Evolutionary conservation across 2,888 invertebrate species (phyloP).

Genomic region (Galeopsomyia nigrocyanea): DNA sequence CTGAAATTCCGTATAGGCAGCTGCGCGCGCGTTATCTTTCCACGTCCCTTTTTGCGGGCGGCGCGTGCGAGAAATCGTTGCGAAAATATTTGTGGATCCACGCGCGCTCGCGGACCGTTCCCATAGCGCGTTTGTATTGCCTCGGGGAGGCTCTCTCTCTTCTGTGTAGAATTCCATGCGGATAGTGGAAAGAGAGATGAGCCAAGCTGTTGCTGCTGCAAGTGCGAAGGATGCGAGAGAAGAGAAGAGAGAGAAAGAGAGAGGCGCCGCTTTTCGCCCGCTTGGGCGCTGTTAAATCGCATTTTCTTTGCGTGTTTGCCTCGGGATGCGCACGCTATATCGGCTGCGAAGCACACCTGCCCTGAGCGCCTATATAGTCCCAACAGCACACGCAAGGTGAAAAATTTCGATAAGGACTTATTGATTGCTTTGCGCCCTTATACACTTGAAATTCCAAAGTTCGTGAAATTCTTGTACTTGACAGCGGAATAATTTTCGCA

Average conservation of each 20-base stretch:
- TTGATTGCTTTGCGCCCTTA: too few relatives aligned
- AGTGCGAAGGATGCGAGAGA: too few relatives aligned
- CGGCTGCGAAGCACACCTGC: conserved; percentile 10
- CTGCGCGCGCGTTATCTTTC: conserved; percentile 44
- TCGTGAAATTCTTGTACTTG: too few relatives aligned
- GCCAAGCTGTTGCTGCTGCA: too few relatives aligned
- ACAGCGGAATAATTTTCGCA: too few relatives aligned
- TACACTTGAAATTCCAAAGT: too few relatives aligned
- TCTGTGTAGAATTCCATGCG: background rate
- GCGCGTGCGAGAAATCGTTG: conserved; percentile 41
- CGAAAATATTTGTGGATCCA: conserved; percentile 53
- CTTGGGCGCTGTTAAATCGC: conserved; percentile 26
- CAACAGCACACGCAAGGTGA: too few relatives aligned
- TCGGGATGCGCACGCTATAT: background rate
- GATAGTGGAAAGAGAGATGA: too few relatives aligned
- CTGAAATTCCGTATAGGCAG: conserved; percentile 46
- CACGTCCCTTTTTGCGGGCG: conserved; percentile 53
- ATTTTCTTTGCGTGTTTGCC: conserved; percentile 25
- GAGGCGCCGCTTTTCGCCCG: conserved; percentile 19
- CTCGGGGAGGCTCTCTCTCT: background rate
- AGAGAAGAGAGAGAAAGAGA: background rate
- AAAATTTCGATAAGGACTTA: too few relatives aligned
- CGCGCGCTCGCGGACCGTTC: conserved; percentile 17
- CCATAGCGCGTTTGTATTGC: conserved; percentile 18
- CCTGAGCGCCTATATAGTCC: too few relatives aligned